Evolutionary conservation across 1,140 invertebrate genomes (phyloP).

Genomic region (Eumeta japonica): DNA sequence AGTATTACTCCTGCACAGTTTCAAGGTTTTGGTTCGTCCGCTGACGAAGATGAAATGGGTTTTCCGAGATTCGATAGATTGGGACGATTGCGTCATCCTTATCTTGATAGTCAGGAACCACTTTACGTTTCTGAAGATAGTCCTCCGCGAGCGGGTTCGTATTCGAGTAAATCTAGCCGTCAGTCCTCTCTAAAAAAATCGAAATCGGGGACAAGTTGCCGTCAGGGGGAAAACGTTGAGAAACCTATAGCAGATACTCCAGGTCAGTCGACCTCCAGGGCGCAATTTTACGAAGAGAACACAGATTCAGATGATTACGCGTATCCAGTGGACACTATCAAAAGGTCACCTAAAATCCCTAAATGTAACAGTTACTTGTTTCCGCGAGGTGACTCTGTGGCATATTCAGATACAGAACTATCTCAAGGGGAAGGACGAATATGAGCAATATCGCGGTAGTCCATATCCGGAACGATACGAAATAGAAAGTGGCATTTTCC

Average conservation of each 20-base stretch:
- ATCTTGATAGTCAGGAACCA: conserved; percentile 50
- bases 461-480: conserved; percentile 52
- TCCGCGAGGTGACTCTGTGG: conserved; percentile 43
- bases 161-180: conserved; percentile 47
- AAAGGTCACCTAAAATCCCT: conserved; percentile 47
- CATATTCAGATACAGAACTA: conserved; percentile 48
- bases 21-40: conserved; percentile 61
- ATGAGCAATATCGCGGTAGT: conserved; percentile 42
- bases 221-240: conserved; percentile 36
- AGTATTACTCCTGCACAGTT: conserved; percentile 54
- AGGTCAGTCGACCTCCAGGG: conserved; percentile 31
- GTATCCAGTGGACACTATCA: conserved; percentile 53
- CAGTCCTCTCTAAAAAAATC: conserved; percentile 41
- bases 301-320: conserved; percentile 54
- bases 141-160: conserved; percentile 34
- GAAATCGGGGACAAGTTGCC: conserved; percentile 29
- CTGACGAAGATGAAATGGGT: conserved; percentile 64
- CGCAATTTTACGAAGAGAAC: conserved; percentile 35
- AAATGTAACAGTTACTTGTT: conserved; percentile 47
- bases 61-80: conserved; percentile 61
- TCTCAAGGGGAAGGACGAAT: conserved; percentile 46
- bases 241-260: conserved; percentile 19
- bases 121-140: conserved; percentile 42
- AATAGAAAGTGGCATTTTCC: conserved; percentile 43
- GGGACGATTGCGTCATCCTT: conserved; percentile 54